Conservation (phyloP, 2,888 invertebrate genomes). For the Machimus rusticus region DNA sequence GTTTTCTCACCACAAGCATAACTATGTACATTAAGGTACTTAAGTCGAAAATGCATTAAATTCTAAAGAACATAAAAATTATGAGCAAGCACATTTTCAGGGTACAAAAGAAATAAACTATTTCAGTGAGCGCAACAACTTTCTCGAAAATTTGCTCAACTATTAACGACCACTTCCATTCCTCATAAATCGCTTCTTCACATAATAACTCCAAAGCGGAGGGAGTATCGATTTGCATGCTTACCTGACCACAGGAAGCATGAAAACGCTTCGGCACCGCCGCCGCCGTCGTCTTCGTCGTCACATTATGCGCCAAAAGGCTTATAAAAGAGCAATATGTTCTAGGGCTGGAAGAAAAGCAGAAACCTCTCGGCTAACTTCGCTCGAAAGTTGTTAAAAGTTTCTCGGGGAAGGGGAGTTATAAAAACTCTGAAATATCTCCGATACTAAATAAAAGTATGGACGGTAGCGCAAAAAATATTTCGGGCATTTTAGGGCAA, state of each 20-base stretch:
- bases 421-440: slow-evolving; percentile 16
- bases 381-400: slow-evolving; percentile 25
- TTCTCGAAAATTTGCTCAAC: neutral
- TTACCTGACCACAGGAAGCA: neutral
- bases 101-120: neutral
- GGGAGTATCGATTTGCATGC: slow-evolving; percentile 11
- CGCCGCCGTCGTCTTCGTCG: neutral
- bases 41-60: neutral
- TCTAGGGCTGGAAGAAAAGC: neutral
- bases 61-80: neutral
- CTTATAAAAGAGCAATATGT: neutral
- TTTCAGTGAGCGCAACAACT: neutral
- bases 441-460: slow-evolving; percentile 20
- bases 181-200: neutral
- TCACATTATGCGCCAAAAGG: neutral
- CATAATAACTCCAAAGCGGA: neutral
- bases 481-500: slow-evolving; percentile 20
- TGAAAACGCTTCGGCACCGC: neutral
- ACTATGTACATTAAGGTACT: no score
- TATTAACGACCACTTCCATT: neutral
- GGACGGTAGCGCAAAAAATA: neutral
- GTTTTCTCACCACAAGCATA: neutral
- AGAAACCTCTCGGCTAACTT: neutral
- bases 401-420: neutral
- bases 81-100: neutral